A percentile compares a stretch with the other conserved stretches of the same genome.
phyloP scores from a whole-genome alignment of 2,888 invertebrate genomes.

The Lasioglossum calceatum region DNA sequence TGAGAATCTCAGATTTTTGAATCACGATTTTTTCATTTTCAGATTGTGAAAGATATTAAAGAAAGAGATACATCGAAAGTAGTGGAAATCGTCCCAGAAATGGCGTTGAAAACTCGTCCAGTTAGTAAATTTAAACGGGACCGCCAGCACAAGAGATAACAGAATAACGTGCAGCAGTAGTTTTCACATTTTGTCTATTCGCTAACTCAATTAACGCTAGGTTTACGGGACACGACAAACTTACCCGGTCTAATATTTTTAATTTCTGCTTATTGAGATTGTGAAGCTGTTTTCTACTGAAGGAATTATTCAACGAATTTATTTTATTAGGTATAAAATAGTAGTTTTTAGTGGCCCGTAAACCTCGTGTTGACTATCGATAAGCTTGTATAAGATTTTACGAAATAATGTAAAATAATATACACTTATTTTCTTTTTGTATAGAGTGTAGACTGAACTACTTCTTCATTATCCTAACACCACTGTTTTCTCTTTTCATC shows the following conservation, averaged over 20 bases:
- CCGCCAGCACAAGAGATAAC: constrained; percentile 22
- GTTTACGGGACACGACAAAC: background rate
- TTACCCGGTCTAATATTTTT: background rate
- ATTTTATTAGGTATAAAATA: background rate
- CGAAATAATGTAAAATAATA: background rate
- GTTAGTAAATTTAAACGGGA: constrained; percentile 53
- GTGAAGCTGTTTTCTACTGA: background rate
- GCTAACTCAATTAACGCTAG: background rate
- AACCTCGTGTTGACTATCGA: background rate
- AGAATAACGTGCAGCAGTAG: background rate
- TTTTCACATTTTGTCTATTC: background rate
- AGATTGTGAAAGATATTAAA: constrained; percentile 54
- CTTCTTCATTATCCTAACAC: background rate
- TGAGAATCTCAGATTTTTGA: background rate
- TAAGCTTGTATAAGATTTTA: background rate
- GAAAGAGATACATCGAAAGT: constrained; percentile 13
- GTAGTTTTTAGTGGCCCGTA: background rate
- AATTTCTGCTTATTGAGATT: background rate
- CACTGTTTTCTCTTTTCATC: too few species aligned
- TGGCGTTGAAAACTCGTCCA: constrained; percentile 12
- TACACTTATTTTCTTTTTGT: background rate
- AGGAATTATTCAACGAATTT: background rate
- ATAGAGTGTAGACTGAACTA: background rate
- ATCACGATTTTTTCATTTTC: background rate
- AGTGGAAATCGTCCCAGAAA: background rate